Percentiles rank a stretch among this genome's conserved stretches.
phyloP scores from a whole-genome alignment of 2,888 invertebrate genomes.

The Apamea sordens region DNA sequence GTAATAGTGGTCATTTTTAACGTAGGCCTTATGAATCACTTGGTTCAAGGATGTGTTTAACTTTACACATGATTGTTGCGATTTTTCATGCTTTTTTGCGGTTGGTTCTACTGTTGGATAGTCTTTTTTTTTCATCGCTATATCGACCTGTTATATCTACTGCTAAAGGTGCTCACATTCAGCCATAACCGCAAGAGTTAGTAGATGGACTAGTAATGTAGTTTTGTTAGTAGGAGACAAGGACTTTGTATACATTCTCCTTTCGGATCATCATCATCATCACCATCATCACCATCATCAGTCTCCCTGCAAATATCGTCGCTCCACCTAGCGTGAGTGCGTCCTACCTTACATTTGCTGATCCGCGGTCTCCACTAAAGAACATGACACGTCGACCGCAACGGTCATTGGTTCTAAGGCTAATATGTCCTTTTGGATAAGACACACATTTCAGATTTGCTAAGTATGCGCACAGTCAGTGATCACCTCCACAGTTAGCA shows the following conservation, averaged over 20 bases:
- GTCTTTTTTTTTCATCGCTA: constrained; percentile 1
- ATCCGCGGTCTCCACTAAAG: no score
- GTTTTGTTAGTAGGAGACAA: not conserved
- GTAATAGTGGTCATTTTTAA: constrained; percentile 50
- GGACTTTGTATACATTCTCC: not conserved
- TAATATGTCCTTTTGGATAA: not conserved
- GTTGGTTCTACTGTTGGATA: not conserved
- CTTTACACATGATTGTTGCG: constrained; percentile 8
- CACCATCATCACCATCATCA: no score
- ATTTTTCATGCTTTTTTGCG: constrained; percentile 7
- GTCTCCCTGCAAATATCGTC: no score
- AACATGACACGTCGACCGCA: no score
- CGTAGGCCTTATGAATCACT: constrained; percentile 39
- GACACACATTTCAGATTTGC: not conserved
- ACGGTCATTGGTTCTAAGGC: no score
- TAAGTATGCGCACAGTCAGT: not conserved
- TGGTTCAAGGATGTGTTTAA: constrained; percentile 27
- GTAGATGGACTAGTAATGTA: not conserved
- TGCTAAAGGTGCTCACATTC: not conserved
- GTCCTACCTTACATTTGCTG: no score
- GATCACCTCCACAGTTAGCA: not conserved
- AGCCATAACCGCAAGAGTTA: not conserved
- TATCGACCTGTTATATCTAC: not conserved
- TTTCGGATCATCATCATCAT: not conserved
- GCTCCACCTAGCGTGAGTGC: no score